Percentiles rank a stretch among this genome's conserved stretches.
Conservation (phyloP, 2,888 invertebrate genomes). For the Horisme vitalbata region DNA sequence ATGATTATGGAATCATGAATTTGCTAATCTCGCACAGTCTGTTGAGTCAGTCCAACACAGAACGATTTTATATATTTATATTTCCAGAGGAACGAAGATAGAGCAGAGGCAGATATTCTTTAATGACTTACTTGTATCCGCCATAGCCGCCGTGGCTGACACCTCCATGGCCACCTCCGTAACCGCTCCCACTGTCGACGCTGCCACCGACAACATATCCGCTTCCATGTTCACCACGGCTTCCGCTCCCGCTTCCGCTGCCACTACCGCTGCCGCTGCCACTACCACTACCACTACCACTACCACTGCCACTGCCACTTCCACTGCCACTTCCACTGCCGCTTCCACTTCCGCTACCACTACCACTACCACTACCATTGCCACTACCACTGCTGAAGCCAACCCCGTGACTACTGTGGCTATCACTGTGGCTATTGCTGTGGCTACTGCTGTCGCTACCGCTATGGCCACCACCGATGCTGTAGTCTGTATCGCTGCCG, state of each 20-base stretch:
- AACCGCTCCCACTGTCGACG: conserved; percentile 21
- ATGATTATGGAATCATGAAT: no score
- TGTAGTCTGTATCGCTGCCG: conserved; percentile 28
- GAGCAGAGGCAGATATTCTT: no score
- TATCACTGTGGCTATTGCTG: no score
- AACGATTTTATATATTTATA: no score
- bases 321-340: conserved; percentile 24
- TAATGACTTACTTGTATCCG: conserved; percentile 28
- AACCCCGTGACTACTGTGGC: no score
- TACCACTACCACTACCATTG: conserved; percentile 20
- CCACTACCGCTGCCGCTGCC: conserved; percentile 30
- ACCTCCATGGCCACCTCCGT: conserved; percentile 25
- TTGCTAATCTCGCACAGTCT: no score
- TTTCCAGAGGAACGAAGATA: no score
- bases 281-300: conserved; percentile 45
- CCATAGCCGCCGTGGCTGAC: conserved; percentile 13
- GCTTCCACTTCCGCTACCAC: conserved; percentile 27
- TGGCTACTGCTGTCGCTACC: not conserved
- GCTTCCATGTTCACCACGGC: conserved; percentile 17
- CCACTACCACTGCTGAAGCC: not conserved
- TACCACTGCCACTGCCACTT: conserved; percentile 38
- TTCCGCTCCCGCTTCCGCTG: not conserved
- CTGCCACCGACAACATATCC: conserved; percentile 30
- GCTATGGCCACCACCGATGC: conserved; percentile 47
- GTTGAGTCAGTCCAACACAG: no score